These are phyloP conservation scores for Pseudopipra pipra DNA, from an alignment of 2,113 vertebrate species.

Conservation along the genomic window DNA sequence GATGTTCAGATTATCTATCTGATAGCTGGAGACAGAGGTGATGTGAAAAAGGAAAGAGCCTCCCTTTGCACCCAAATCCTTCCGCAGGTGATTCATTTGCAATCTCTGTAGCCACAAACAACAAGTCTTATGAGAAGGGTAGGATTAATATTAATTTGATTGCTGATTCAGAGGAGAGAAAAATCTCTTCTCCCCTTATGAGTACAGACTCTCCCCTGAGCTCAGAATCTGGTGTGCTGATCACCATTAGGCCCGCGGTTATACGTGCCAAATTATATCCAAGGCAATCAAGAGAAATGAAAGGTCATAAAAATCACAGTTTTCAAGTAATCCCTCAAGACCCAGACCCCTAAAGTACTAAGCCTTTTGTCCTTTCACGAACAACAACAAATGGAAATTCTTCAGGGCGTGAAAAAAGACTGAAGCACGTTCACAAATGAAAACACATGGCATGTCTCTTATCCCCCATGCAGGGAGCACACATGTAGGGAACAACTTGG, in stretches of 20 bases:
- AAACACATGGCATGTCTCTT: neutral
- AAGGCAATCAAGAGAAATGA: neutral
- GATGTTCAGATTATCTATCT: neutral
- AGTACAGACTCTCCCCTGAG: neutral
- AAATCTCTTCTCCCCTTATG: neutral
- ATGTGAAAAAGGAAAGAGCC: neutral
- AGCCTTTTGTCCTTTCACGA: conserved; percentile 4
- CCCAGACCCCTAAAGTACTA: neutral
- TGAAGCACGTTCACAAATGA: neutral
- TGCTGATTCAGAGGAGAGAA: neutral
- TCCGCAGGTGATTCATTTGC: neutral
- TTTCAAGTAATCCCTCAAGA: neutral
- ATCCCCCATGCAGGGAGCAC: neutral
- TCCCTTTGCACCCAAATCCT: neutral
- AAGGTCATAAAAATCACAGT: neutral
- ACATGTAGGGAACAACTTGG: neutral
- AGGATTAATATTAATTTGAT: neutral
- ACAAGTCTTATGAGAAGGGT: neutral
- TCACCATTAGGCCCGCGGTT: neutral
- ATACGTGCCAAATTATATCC: neutral
- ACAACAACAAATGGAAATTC: neutral
- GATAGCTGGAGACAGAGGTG: neutral
- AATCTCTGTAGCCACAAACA: neutral
- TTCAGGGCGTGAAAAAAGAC: neutral
- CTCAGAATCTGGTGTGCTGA: neutral